Conservation (phyloP, 2,797 vertebrate species). For the Vultur gryphus region DNA sequence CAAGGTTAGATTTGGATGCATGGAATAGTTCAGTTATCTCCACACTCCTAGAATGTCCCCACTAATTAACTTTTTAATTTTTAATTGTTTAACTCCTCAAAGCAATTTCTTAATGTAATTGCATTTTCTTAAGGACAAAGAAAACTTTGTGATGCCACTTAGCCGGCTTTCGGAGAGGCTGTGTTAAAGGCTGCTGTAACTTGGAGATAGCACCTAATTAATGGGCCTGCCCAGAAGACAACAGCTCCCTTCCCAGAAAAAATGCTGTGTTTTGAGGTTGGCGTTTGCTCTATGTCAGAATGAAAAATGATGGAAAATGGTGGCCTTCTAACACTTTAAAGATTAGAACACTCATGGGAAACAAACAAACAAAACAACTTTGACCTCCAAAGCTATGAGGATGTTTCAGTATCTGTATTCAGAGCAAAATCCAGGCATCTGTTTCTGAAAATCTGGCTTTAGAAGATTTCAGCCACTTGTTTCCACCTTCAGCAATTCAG, state of each 20-base stretch:
- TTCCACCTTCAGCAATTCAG: not conserved
- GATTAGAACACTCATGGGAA: not conserved
- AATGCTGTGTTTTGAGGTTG: accelerated
- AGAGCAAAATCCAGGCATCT: not conserved
- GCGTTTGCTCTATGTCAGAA: not conserved
- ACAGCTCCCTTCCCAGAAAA: not conserved
- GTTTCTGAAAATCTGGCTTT: not conserved
- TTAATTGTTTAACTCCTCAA: not conserved
- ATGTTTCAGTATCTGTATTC: not conserved
- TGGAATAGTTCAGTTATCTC: not conserved
- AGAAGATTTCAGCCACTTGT: not conserved
- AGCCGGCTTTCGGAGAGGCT: not conserved
- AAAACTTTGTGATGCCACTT: not conserved
- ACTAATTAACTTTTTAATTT: not conserved
- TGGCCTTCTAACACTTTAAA: not conserved
- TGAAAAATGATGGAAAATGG: not conserved
- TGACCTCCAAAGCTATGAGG: not conserved
- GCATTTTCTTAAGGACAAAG: not conserved
- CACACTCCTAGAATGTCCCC: not conserved
- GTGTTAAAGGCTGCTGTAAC: not conserved
- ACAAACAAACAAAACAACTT: not conserved
- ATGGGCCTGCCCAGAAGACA: not conserved
- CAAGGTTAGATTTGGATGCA: not conserved
- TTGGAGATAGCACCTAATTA: not conserved
- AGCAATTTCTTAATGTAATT: not conserved